Base-by-base conservation (phyloP, 2,113 vertebrate species). In the Paracanthobrama guichenoti region DNA sequence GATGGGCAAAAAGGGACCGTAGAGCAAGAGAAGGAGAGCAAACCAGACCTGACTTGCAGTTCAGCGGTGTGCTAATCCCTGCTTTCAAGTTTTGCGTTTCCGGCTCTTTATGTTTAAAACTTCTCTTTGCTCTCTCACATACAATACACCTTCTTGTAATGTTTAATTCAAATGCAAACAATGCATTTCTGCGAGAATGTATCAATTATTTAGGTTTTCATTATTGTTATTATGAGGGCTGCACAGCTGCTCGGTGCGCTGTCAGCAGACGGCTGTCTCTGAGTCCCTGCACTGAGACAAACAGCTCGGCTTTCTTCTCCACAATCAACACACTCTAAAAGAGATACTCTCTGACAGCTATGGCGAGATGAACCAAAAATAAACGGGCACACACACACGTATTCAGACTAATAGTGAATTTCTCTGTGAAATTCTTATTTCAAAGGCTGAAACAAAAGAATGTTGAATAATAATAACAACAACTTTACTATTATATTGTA, bases 121-220 rank as follows among this genome's bases (percentile, higher is more conserved):
- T 75, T 83, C 53, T 59, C 82, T 87, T 88, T 87, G 80, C 73
- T 69, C 28, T 72, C 76, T 72, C 76, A 24, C 26, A 82, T 78
- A 73, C 78, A 75, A 18, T 20, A 18, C 71, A 69, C 60, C 83
- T 82, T 76, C 83, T 82, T 89, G 82, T 88, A 84, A 89, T 91
- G 90, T 89, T 89, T 90, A 88, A 90, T 91, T 89, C 90, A 89
- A 83, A 85, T 77, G 74, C 86, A 90, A 90, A 90, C 89, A 89
- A 84, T 86, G 89, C 83, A 83, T 88, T 88, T 87, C 83, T 87
- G 84, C 71, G 81, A 81, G 84, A 84, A 81, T 71, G 77, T 76
- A 90, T 90, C 50, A 90, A 90, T 90, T 88, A 92, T 91, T 89
- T 85, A 91, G 86, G 79, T 79, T 83, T 86, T 88, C 84, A 81